Percentiles rank a stretch among this genome's conserved stretches.
These are phyloP conservation scores for Azemiops feae DNA, from an alignment of 2,113 vertebrate species.

Conservation along the genomic window DNA sequence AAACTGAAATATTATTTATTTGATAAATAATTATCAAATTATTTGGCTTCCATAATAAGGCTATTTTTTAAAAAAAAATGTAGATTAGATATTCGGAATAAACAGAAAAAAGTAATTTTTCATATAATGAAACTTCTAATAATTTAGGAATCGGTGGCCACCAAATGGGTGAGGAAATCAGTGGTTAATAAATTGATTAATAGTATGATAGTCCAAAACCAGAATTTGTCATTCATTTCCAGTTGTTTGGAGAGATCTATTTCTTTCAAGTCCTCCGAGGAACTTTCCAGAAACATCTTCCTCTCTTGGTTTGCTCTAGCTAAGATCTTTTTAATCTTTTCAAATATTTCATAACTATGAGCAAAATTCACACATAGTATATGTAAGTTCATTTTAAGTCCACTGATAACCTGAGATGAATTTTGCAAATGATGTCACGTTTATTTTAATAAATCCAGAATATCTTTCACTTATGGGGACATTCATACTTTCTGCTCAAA, in stretches of 20 bases:
- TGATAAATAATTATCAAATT: background rate
- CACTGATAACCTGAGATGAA: background rate
- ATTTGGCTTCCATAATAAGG: background rate
- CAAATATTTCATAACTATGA: background rate
- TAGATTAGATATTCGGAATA: background rate
- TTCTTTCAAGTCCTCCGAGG: background rate
- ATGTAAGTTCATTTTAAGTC: background rate
- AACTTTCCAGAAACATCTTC: background rate
- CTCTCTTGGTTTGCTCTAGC: background rate
- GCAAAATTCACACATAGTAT: no score
- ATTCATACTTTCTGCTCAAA: background rate
- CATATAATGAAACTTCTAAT: background rate
- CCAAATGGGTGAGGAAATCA: background rate
- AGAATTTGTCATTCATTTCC: background rate
- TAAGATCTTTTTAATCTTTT: background rate
- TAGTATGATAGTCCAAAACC: background rate
- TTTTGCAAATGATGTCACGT: background rate
- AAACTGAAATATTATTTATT: background rate
- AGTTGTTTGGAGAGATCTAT: background rate
- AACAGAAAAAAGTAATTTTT: background rate
- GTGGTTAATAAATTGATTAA: background rate
- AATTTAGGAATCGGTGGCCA: background rate
- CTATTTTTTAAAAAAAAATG: background rate
- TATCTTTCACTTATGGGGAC: background rate
- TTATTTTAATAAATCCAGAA: background rate